A percentile compares a stretch with the other conserved stretches of the same genome.
These are phyloP conservation scores for Pogonophryne albipinna DNA, from an alignment of 2,797 vertebrate genomes.

Conservation along the genomic window DNA sequence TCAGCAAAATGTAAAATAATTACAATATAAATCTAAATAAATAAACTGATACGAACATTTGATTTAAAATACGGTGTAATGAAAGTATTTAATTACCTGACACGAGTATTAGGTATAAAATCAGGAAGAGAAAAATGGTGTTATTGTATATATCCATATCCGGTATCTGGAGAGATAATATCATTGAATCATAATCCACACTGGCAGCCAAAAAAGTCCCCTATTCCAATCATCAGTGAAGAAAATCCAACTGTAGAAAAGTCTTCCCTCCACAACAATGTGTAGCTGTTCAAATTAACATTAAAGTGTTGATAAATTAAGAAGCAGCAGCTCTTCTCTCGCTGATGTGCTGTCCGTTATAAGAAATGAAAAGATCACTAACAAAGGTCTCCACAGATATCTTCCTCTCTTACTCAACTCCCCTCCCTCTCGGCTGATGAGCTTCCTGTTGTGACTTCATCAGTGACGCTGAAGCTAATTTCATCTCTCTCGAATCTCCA, in stretches of 20 bases:
- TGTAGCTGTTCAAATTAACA: not conserved
- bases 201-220: not conserved
- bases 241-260: not conserved
- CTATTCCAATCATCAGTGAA: slow-evolving; percentile 9
- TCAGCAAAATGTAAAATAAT: not conserved
- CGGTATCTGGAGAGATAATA: slow-evolving; percentile 1
- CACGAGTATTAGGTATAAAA: slow-evolving; percentile 33
- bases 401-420: slow-evolving; percentile 12
- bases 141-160: slow-evolving; percentile 66
- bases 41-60: not conserved
- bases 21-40: not conserved
- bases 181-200: slow-evolving; percentile 31
- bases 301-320: not conserved
- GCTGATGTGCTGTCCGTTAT: not conserved
- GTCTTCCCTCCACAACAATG: not conserved
- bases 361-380: slow-evolving; percentile 14
- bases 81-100: slow-evolving; percentile 74
- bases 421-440: slow-evolving; percentile 46
- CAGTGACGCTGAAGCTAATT: slow-evolving; percentile 33
- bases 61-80: not conserved
- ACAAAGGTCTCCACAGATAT: slow-evolving; percentile 1
- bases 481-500: slow-evolving; percentile 9
- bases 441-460: slow-evolving; percentile 61
- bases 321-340: slow-evolving; percentile 1
- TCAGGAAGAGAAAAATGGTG: slow-evolving; percentile 46